phyloP scores from a whole-genome alignment of 2,888 invertebrate genomes.

The Conus canariensis region DNA sequence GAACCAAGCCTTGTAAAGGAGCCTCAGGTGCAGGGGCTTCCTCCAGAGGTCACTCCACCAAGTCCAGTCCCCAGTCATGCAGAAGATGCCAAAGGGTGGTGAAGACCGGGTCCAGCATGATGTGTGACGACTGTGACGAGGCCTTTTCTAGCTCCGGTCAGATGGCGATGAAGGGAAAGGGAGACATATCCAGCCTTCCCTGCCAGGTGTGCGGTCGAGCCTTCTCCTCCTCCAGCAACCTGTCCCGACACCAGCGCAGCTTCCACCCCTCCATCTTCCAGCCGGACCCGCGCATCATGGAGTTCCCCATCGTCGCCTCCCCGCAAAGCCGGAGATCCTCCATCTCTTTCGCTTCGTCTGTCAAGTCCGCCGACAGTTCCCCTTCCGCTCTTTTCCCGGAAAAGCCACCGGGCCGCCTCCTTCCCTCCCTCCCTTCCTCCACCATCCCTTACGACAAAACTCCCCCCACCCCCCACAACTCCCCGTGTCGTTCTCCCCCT shows the following conservation, averaged over 20 bases:
- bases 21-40: no score
- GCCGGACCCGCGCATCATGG: background rate
- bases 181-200: background rate
- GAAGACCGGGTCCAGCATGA: background rate
- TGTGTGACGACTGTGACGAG: background rate
- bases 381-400: background rate
- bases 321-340: background rate
- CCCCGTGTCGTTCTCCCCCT: background rate
- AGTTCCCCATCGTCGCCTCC: background rate
- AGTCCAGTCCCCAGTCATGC: background rate
- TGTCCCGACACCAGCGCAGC: slow-evolving; percentile 31
- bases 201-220: slow-evolving; percentile 15
- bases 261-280: slow-evolving; percentile 32
- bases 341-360: background rate
- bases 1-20: background rate
- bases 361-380: background rate
- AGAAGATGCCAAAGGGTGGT: background rate
- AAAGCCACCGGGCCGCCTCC: background rate
- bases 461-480: background rate
- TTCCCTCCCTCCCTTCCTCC: background rate
- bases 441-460: background rate
- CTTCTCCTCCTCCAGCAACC: slow-evolving; percentile 11
- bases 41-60: background rate
- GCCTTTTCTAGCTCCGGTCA: background rate
- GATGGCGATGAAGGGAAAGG: background rate